Evolutionary conservation across 1,140 invertebrate genomes (phyloP), one percentile per base, ranked within the genome.

Genomic region (Heliconius melpomene): DNA sequence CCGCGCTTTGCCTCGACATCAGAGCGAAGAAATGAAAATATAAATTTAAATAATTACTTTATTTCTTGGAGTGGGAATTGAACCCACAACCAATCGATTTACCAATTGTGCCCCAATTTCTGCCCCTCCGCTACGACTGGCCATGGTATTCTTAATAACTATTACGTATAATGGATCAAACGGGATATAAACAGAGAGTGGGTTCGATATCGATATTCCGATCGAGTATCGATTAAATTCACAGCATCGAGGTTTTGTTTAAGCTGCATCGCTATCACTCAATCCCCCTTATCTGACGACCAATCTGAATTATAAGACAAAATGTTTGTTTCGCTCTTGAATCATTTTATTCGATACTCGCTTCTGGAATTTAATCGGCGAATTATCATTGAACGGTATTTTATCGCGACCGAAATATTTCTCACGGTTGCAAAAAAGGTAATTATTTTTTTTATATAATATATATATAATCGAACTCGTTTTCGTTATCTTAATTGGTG

Each of bases 361-460:
- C 75, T 81, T 75, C 75, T 84, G 75, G 82, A 84, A 85, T 82
- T 85, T 85, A 82, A 87, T 87, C 85, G 46, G 75, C 80, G 73
- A 79, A 90, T 89, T 89, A 87, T 87, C 85, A 84, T 84, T 80
- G 54, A 70, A 79, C 79, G 82, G 83, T 79, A 85, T 84, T 85
- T 82, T 85, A 82, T 80, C 36, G 82, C 76, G 29, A 52, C 83
- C 82, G 20, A 82, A 84, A 77, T 83, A 82, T 83, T 87, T 89
- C 86, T 84, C 85, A 89, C 86, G 86, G 81, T 86, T 32, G 79
- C 26, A 66, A 66, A 66, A 66, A 66, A 66, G 11, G 26, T 66
- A 66, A 57, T 57, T 57, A 23, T 23, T 20, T 16, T 26, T 66
- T 66, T 66, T 52, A 20, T 52, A n/a, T n/a, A n/a, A n/a, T 20